These are phyloP conservation scores for Accipiter virgatus DNA, from an alignment of 2,113 vertebrate species.

Conservation along the genomic window DNA sequence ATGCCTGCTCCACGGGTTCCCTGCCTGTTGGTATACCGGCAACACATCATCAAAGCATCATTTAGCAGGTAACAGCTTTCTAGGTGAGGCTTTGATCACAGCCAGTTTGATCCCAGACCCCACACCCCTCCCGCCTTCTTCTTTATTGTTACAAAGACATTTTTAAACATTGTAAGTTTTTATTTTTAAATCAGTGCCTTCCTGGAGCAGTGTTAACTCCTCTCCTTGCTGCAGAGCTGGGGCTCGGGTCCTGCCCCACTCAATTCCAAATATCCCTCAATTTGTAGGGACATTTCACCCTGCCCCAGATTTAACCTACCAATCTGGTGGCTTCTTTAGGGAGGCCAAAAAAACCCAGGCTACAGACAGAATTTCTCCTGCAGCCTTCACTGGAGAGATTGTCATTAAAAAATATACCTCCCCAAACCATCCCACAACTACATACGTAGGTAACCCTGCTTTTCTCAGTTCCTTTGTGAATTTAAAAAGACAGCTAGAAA, in stretches of 20 bases:
- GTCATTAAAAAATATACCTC: not conserved
- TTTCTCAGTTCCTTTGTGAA: not conserved
- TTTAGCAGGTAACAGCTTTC: not conserved
- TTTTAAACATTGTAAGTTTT: not conserved
- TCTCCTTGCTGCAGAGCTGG: not conserved
- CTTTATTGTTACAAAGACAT: not conserved
- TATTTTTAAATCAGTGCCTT: not conserved
- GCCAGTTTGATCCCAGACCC: not conserved
- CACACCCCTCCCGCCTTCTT: not conserved
- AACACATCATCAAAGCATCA: not conserved
- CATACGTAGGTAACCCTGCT: not conserved
- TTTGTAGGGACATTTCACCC: not conserved
- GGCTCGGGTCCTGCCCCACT: not conserved
- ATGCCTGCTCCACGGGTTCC: not conserved
- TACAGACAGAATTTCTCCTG: not conserved
- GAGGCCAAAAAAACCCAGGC: not conserved
- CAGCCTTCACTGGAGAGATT: not conserved
- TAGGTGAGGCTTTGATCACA: constrained; percentile 12
- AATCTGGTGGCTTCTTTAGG: not conserved
- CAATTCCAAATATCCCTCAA: not conserved
- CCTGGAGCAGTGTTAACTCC: not conserved
- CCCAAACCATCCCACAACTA: not conserved
- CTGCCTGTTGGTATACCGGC: not conserved
- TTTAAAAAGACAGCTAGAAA: not conserved
- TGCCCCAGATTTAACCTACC: not conserved